These are phyloP conservation scores for Lasioglossum figueresi DNA, from an alignment of 2,888 invertebrate genomes.

Conservation along the genomic window DNA sequence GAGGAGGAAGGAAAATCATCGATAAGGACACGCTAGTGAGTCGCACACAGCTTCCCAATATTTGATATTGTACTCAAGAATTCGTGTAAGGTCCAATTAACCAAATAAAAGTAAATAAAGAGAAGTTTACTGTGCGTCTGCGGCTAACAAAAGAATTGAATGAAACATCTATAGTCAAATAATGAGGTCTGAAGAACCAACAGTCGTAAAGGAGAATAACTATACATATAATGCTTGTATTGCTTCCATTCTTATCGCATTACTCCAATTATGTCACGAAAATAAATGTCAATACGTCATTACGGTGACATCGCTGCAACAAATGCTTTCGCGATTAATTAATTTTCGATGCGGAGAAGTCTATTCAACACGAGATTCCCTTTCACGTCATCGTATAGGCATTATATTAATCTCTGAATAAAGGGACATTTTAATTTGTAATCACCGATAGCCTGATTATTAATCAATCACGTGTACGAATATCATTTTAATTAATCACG, in stretches of 20 bases:
- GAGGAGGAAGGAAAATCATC: neutral
- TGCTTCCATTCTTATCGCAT: conserved; percentile 8
- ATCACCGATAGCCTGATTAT: neutral
- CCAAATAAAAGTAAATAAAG: neutral
- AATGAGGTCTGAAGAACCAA: no score
- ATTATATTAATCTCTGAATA: neutral
- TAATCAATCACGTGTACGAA: neutral
- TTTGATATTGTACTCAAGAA: neutral
- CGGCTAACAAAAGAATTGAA: neutral
- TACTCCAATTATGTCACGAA: conserved; percentile 4
- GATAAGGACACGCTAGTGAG: neutral
- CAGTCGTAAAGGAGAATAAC: neutral
- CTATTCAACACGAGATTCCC: neutral
- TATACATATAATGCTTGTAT: neutral
- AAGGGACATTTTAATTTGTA: neutral
- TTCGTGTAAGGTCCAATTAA: neutral
- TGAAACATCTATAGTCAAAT: neutral
- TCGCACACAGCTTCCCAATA: neutral
- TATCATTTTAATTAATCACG: neutral
- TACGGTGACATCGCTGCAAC: neutral
- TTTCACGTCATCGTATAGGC: neutral
- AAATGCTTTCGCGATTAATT: neutral
- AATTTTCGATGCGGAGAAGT: conserved; percentile 1
- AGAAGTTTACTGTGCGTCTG: neutral
- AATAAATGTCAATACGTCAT: conserved; percentile 14